These are phyloP conservation scores for Silvanus unidentatus DNA, from an alignment of 2,888 invertebrate genomes.

Conservation along the genomic window DNA sequence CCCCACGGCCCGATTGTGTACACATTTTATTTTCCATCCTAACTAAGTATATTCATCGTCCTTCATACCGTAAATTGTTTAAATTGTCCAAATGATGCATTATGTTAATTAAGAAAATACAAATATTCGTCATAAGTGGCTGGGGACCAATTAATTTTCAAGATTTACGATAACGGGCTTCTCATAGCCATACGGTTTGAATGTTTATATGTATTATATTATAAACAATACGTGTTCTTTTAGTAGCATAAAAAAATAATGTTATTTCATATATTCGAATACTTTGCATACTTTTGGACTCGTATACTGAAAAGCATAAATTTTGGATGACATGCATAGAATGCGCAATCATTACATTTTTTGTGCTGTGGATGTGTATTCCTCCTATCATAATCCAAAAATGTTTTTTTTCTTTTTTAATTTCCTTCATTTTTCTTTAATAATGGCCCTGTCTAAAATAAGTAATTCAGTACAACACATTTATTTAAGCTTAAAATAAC, in stretches of 20 bases:
- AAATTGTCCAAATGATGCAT: slow-evolving; percentile 4
- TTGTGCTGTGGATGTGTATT: background rate
- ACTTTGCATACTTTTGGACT: background rate
- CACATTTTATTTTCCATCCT: no score
- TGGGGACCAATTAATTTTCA: slow-evolving; percentile 13
- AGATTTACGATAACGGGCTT: slow-evolving; percentile 13
- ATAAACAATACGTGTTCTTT: slow-evolving; percentile 10
- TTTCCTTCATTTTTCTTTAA: no score
- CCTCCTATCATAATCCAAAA: no score
- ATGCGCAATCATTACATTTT: background rate
- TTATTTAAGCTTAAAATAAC: no score
- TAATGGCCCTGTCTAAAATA: no score
- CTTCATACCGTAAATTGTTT: slow-evolving; percentile 4
- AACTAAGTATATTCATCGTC: background rate
- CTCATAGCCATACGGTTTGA: background rate
- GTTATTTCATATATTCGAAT: background rate
- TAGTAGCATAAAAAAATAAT: background rate
- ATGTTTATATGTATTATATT: background rate
- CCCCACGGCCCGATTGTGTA: no score
- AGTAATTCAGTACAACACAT: no score
- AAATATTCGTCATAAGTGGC: slow-evolving; percentile 6
- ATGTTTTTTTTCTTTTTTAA: no score
- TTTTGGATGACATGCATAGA: background rate
- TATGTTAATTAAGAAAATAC: slow-evolving; percentile 5
- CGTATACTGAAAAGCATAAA: background rate